Conservation (phyloP, 2,888 invertebrate genomes). For the Synergus itoensis region DNA sequence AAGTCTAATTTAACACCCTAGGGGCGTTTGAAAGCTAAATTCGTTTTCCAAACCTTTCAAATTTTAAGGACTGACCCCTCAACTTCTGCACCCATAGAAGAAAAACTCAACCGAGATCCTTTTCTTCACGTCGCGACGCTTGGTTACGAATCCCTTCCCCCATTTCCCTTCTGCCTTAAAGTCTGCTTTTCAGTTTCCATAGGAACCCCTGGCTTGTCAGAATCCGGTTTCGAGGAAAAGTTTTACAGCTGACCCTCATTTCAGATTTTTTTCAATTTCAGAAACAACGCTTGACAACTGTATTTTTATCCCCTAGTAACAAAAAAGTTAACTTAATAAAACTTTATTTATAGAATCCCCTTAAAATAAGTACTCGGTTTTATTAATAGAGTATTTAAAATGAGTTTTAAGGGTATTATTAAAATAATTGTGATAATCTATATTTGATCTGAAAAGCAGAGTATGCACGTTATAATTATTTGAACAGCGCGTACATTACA, state of each 20-base stretch:
- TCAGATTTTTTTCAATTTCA: not conserved
- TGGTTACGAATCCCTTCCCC: not conserved
- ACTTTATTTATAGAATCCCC: not conserved
- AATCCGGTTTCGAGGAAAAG: not conserved
- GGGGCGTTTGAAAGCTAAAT: not conserved
- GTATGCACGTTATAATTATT: conserved; percentile 3
- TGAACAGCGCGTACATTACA: not conserved
- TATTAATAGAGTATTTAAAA: not conserved
- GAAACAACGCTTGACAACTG: not conserved
- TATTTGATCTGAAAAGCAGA: not conserved
- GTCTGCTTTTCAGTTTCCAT: conserved; percentile 26
- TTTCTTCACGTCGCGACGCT: not conserved
- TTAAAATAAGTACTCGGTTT: not conserved
- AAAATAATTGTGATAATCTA: conserved; percentile 19
- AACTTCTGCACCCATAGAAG: conserved; percentile 4
- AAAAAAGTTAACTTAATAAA: not conserved
- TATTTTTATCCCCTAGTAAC: not conserved
- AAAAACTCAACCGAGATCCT: not conserved
- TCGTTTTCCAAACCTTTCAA: not conserved
- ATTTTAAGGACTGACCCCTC: not conserved
- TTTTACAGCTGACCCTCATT: not conserved
- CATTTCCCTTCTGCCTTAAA: conserved; percentile 17
- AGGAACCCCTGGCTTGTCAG: not conserved
- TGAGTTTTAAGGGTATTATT: not conserved
- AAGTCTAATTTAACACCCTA: not conserved